A percentile compares a stretch with the other conserved stretches of the same genome.
Evolutionary conservation across 2,888 invertebrate species (phyloP).

Genomic region (Caenorhabditis angaria): DNA sequence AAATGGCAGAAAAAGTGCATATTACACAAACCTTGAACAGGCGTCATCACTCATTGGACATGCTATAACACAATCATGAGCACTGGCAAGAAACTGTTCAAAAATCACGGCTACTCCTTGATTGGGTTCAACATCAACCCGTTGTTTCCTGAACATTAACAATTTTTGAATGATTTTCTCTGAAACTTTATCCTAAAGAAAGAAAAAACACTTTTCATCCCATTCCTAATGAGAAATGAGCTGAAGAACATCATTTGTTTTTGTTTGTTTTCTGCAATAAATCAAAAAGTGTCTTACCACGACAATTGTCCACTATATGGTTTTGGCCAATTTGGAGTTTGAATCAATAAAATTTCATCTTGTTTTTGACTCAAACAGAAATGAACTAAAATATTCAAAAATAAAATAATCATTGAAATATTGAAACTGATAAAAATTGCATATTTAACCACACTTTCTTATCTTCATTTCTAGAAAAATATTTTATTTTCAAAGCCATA

Average conservation of each 20-base stretch:
- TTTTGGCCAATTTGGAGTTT: slow-evolving; percentile 24
- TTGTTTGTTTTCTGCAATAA: too few species aligned
- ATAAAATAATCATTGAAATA: not conserved
- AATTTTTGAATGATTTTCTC: too few species aligned
- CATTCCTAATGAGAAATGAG: not conserved
- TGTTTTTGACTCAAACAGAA: slow-evolving; percentile 4
- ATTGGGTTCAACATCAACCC: slow-evolving; percentile 11
- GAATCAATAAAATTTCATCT: slow-evolving; percentile 13
- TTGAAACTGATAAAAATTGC: not conserved
- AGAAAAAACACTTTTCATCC: too few species aligned
- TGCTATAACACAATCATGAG: slow-evolving; percentile 35
- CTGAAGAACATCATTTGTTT: not conserved
- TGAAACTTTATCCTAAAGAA: too few species aligned
- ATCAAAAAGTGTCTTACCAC: slow-evolving; percentile 17
- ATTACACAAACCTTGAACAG: slow-evolving; percentile 31
- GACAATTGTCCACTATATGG: slow-evolving; percentile 31
- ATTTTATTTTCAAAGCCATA: too few species aligned
- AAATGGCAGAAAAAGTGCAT: slow-evolving; percentile 11
- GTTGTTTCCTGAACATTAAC: slow-evolving; percentile 10
- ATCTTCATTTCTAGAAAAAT: too few species aligned
- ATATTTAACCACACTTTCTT: too few species aligned
- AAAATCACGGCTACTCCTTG: slow-evolving; percentile 34
- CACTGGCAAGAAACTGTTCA: slow-evolving; percentile 38
- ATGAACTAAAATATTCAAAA: not conserved
- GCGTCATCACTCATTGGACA: slow-evolving; percentile 23